Conservation (phyloP, 2,888 invertebrate genomes). For the Nephrotoma flavescens region DNA sequence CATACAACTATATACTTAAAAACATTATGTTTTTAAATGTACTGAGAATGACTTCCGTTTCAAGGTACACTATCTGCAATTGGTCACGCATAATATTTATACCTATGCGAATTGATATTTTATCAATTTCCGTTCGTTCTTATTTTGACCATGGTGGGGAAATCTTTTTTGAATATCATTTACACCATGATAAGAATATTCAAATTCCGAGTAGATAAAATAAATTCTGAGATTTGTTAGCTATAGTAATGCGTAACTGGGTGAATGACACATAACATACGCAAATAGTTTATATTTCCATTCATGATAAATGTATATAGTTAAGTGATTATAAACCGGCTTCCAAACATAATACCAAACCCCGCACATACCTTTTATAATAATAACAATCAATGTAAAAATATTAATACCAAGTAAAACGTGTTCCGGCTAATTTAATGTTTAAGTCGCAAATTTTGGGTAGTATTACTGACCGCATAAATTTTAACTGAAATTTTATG, state of each 20-base stretch:
- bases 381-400: neutral
- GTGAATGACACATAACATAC: neutral
- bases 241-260: neutral
- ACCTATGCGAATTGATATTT: too few relatives aligned
- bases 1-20: too few relatives aligned
- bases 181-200: neutral
- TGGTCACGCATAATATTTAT: too few relatives aligned
- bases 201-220: neutral
- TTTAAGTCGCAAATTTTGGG: neutral
- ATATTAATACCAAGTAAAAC: neutral
- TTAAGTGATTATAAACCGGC: neutral
- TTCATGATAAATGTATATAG: neutral
- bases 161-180: neutral
- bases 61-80: too few relatives aligned
- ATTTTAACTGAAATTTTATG: neutral
- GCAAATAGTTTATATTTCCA: neutral
- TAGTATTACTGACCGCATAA: neutral
- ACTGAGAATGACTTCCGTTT: too few relatives aligned
- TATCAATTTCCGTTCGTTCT: too few relatives aligned
- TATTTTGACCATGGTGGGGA: too few relatives aligned
- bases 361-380: neutral
- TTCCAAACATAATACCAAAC: neutral
- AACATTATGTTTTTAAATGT: too few relatives aligned
- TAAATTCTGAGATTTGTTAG: neutral
- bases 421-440: neutral